Base-by-base conservation (phyloP, 2,888 invertebrate species). In the Therioaphis trifolii region DNA sequence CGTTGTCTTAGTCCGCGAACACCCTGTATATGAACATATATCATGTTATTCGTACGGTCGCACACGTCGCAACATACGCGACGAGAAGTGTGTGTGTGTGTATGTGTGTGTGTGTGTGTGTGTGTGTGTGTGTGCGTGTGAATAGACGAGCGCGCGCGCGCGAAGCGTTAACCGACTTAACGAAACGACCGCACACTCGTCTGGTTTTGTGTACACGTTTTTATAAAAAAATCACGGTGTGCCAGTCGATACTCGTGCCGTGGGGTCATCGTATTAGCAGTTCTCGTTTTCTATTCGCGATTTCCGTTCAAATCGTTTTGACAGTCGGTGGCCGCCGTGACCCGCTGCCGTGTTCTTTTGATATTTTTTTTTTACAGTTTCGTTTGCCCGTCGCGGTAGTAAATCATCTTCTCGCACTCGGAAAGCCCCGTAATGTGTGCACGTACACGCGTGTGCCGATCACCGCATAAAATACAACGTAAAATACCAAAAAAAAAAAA, bases 201-300 rank as follows among this genome's bases (percentile, higher is more conserved):
- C 40, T 40, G 12, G 40, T 68, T 29, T n/a, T 68, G n/a, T 68
- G n/a, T 68, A 40, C 35, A 68, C 66, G 40, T 68, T 68, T 68
- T 68, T 21, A 40, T 40, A 68, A 68, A 68, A 68, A 68, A 11
- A 68, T 40, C 35, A 68, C 21, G n/a, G 66, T 35, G 40, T n/a
- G n/a, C 21, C 9, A 11, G 35, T 66, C 66, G 66, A 68, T 14
- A 68, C 35, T 68, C 35, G n/a, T 27, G 15, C 18, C 69, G 27
- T 18, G 24, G 46, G 69, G 69, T 46, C 69, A 18, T 35, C 27
- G 35, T 35, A 35, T 35, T 35, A 35, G 35, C 7, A 35, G 35
- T 68, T 66, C 35, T 68, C 69, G 46, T 71, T 46, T 71, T 71
- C 69, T 71, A 71, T 46, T 71, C 18, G 46, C 15, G 18, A 71